phyloP scores from a whole-genome alignment of 1,140 invertebrate genomes.

The Danaus plexippus region DNA sequence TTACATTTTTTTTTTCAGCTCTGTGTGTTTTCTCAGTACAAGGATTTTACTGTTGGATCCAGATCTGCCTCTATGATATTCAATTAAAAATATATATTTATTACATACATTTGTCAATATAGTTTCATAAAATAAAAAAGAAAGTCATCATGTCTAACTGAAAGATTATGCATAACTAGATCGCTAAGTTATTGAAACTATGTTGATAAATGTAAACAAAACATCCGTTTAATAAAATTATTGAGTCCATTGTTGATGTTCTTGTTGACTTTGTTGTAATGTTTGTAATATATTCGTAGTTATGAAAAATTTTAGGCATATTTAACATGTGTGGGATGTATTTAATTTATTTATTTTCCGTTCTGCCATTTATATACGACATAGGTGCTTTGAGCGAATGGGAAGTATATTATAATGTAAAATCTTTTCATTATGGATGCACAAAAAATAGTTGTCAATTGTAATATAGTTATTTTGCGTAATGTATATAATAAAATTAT shows the following conservation, averaged over 20 bases:
- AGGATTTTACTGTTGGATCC: constrained; percentile 85
- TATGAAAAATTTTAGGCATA: background rate
- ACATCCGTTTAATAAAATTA: constrained; percentile 28
- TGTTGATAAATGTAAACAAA: constrained; percentile 19
- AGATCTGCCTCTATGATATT: constrained; percentile 65
- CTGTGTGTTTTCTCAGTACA: constrained; percentile 91
- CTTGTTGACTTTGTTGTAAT: constrained; percentile 69
- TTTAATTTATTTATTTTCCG: too few species aligned
- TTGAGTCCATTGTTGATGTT: constrained; percentile 69
- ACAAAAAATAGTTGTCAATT: too few species aligned
- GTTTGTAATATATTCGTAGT: constrained; percentile 48
- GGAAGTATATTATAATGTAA: background rate
- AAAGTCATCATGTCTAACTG: constrained; percentile 1
- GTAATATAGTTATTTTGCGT: too few species aligned
- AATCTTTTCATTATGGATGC: too few species aligned
- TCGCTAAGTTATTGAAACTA: constrained; percentile 4
- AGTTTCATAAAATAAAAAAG: constrained; percentile 1
- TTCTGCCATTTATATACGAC: constrained; percentile 2
- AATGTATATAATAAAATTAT: too few species aligned
- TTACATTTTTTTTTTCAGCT: constrained; percentile 77
- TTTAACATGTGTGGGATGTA: too few species aligned
- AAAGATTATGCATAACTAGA: background rate
- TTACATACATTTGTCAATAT: constrained; percentile 17
- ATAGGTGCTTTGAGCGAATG: constrained; percentile 1
- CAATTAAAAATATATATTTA: constrained; percentile 35